Conservation (phyloP, 1,140 invertebrate species). For the Trissolcus basalis region DNA sequence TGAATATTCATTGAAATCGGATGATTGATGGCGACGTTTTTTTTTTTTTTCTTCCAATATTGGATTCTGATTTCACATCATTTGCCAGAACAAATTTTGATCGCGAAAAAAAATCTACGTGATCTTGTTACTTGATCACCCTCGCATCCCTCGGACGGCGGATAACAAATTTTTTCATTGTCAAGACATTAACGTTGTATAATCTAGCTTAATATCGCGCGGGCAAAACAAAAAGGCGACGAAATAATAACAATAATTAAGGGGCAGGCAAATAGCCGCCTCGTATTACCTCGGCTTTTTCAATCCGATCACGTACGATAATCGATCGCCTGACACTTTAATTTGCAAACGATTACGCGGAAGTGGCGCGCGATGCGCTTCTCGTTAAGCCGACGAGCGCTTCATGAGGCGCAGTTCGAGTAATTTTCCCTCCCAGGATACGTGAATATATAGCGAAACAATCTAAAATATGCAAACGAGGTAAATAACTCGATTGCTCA, state of each 20-base stretch:
- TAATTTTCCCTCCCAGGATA: too few species aligned
- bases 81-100: conserved; percentile 22
- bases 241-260: conserved; percentile 25
- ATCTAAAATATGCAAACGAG: conserved; percentile 42
- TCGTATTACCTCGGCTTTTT: neutral
- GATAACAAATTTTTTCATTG: conserved; percentile 18
- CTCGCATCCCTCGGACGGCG: neutral
- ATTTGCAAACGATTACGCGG: conserved; percentile 27
- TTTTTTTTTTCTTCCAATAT: conserved; percentile 22
- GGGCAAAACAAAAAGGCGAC: neutral
- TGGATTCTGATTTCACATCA: conserved; percentile 20
- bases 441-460: conserved; percentile 3
- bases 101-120: conserved; percentile 21
- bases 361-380: conserved; percentile 9
- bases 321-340: conserved; percentile 18
- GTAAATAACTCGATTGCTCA: conserved; percentile 25
- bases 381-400: conserved; percentile 4
- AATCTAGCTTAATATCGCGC: conserved; percentile 6
- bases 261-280: neutral
- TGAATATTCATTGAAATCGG: conserved; percentile 45
- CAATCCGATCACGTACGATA: neutral
- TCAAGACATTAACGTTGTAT: conserved; percentile 9
- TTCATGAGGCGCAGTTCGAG: neutral
- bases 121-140: conserved; percentile 12
- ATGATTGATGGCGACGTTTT: conserved; percentile 39